Percentiles rank a stretch among this genome's conserved stretches.
These are phyloP conservation scores for Lasius platythorax DNA, from an alignment of 2,888 invertebrate genomes.

Conservation along the genomic window DNA sequence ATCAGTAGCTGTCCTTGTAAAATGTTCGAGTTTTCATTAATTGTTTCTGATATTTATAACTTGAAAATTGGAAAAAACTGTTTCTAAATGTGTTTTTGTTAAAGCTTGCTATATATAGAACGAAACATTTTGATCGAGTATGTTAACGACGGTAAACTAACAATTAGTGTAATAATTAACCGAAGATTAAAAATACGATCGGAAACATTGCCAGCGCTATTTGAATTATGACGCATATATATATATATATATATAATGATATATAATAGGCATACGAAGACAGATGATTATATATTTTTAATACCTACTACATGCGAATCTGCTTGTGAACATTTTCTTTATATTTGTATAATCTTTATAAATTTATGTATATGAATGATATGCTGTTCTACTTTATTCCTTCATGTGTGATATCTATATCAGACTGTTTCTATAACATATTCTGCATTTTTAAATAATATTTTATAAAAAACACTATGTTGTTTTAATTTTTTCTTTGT, in stretches of 20 bases:
- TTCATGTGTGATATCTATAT: slow-evolving; percentile 75
- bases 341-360: slow-evolving; percentile 83
- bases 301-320: slow-evolving; percentile 77
- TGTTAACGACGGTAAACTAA: slow-evolving; percentile 70
- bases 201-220: slow-evolving; percentile 64
- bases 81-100: slow-evolving; percentile 62
- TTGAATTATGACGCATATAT: slow-evolving; percentile 65
- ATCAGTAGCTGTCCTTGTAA: slow-evolving; percentile 71
- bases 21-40: slow-evolving; percentile 70
- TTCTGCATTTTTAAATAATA: slow-evolving; percentile 76
- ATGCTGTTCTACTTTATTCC: slow-evolving; percentile 75
- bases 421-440: slow-evolving; percentile 74
- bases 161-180: slow-evolving; percentile 60
- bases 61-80: slow-evolving; percentile 62
- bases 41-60: slow-evolving; percentile 71
- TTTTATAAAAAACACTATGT: slow-evolving; percentile 70
- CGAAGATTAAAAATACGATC: slow-evolving; percentile 66
- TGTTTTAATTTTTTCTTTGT: slow-evolving; percentile 61
- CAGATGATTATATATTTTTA: slow-evolving; percentile 81
- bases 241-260: slow-evolving; percentile 8
- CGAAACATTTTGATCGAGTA: slow-evolving; percentile 53
- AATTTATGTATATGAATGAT: slow-evolving; percentile 72
- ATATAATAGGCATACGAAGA: slow-evolving; percentile 62
- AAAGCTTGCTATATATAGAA: slow-evolving; percentile 23
- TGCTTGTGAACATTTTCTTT: slow-evolving; percentile 82